These are phyloP conservation scores for Chiloscyllium punctatum DNA, from an alignment of 2,797 vertebrate genomes.

Conservation along the genomic window DNA sequence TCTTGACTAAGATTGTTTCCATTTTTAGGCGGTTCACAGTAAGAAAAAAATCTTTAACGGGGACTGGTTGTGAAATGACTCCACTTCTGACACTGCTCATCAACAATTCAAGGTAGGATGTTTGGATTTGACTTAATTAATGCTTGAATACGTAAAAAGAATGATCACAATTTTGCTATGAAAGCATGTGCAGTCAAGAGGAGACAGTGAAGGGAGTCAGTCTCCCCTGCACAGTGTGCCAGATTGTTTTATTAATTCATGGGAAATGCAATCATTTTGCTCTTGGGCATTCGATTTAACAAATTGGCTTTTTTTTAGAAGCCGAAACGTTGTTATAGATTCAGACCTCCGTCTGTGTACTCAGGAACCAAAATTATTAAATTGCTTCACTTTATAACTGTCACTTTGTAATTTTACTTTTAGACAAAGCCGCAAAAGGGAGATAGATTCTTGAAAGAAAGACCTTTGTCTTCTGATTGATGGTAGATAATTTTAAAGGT, in stretches of 20 bases:
- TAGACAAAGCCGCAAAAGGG: background rate
- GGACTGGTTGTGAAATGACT: background rate
- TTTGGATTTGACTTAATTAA: background rate
- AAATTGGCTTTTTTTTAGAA: background rate
- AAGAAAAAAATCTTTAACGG: too few relatives aligned
- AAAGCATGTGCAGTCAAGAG: background rate
- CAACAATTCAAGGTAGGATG: background rate
- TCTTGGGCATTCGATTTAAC: background rate
- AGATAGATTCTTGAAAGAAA: background rate
- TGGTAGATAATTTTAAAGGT: background rate
- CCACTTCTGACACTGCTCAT: background rate
- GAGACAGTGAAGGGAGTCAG: background rate
- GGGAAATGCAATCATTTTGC: background rate
- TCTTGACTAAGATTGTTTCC: background rate
- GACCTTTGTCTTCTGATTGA: background rate
- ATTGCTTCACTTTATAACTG: background rate
- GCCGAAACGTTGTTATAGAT: too few relatives aligned
- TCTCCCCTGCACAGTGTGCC: background rate
- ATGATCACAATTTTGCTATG: background rate
- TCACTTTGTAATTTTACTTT: background rate
- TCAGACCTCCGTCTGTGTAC: background rate
- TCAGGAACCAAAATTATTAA: background rate
- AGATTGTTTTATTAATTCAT: background rate
- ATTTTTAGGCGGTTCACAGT: background rate
- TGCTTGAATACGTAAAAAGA: background rate